phyloP scores from a whole-genome alignment of 2,888 invertebrate species.

The Sylvicola cinctus region DNA sequence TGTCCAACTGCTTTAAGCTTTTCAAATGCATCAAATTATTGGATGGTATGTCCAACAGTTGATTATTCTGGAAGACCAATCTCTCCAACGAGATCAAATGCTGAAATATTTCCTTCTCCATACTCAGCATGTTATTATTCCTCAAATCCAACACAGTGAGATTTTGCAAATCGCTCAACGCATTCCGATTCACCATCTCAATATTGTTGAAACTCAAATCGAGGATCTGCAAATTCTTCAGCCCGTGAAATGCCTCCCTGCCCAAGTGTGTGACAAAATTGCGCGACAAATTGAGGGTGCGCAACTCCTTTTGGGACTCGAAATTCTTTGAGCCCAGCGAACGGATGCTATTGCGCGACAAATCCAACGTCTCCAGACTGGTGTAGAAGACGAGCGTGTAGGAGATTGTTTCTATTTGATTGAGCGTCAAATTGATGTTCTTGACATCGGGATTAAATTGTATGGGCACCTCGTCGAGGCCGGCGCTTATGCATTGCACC shows the following conservation, averaged over 20 bases:
- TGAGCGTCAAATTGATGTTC: constrained; percentile 64
- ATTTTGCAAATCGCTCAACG: constrained; percentile 57
- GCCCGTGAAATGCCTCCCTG: constrained; percentile 56
- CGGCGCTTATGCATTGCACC: constrained; percentile 56
- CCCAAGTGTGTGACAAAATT: constrained; percentile 51
- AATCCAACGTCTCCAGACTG: constrained; percentile 56
- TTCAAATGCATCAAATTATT: constrained; percentile 42
- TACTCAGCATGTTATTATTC: constrained; percentile 51
- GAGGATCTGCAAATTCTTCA: constrained; percentile 41
- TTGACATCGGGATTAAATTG: constrained; percentile 73
- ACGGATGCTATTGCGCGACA: constrained; percentile 62
- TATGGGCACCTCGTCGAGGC: constrained; percentile 68
- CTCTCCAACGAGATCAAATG: constrained; percentile 46
- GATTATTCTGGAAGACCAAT: constrained; percentile 57
- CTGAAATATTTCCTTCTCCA: constrained; percentile 49
- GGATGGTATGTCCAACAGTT: constrained; percentile 54
- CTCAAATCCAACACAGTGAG: constrained; percentile 55
- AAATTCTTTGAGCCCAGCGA: constrained; percentile 67
- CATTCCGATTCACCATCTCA: constrained; percentile 44
- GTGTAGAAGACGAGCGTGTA: constrained; percentile 63
- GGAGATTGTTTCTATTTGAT: constrained; percentile 57
- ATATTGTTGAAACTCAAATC: constrained; percentile 64
- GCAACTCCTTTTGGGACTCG: constrained; percentile 51
- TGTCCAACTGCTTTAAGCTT: constrained; percentile 47
- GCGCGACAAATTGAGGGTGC: constrained; percentile 52